Base-by-base conservation (phyloP, 2,888 invertebrate genomes). In the Julus scandinavius region DNA sequence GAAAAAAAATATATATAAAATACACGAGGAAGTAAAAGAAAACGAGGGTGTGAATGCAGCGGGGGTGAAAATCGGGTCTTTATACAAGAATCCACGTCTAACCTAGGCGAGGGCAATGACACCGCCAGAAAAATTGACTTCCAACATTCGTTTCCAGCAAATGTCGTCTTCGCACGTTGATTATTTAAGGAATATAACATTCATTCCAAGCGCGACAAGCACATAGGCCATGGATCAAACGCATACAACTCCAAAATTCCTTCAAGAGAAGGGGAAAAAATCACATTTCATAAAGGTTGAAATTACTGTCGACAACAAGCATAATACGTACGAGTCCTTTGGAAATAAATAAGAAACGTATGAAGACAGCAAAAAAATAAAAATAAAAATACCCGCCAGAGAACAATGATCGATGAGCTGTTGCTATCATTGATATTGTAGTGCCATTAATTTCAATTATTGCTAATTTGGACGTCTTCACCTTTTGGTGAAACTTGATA, bases 91-190 rank as follows among this genome's bases (percentile, higher is more conserved):
- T 72, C 72, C 72, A 72, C 72, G 80, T 80, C 80, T 29, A 80
- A 80, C 38, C 80, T 80, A 38, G 80, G 38, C 80, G 80, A 80
- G 80, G 80, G 80, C 80, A 80, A 80, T 80, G 80, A 80, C 80
- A 80, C 80, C 80, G 80, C 0, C 80, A 80, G 80, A 80, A 72
- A 72, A 72, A 80, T 20, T 80, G 80, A 80, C 80, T 80, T 80
- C 38, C 72, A 72, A n/a, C 72, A 80, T 80, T 80, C 80, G 80
- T 80, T 80, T 38, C 80, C 29, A 80, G 38, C 80, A 80, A 80
- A 80, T 80, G 80, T 80, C 80, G 80, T 80, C 80, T 80, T 80
- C 80, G 80, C 80, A 80, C 80, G 80, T 80, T 80, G 80, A 80
- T 80, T 80, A 80, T 80, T 80, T 80, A 80, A 80, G 80, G 72